phyloP scores from a whole-genome alignment of 2,113 vertebrate species.

The Chamaetylas fuelleborni region DNA sequence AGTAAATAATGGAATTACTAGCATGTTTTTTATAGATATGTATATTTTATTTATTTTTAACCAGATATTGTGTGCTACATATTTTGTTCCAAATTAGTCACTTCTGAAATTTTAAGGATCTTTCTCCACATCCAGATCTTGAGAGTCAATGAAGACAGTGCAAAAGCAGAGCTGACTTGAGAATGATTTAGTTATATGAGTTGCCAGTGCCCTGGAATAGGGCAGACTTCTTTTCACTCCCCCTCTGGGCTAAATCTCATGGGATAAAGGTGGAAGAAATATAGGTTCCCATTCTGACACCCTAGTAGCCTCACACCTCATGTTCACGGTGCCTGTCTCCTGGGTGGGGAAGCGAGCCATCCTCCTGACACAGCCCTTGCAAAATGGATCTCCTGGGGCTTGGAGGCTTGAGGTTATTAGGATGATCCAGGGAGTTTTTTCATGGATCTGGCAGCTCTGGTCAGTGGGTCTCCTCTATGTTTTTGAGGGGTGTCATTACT shows the following conservation, averaged over 20 bases:
- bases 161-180: neutral
- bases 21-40: neutral
- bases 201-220: neutral
- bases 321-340: neutral
- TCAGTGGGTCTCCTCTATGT: neutral
- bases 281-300: neutral
- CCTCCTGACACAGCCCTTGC: neutral
- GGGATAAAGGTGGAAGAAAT: neutral
- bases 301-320: neutral
- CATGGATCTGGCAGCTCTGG: neutral
- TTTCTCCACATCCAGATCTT: neutral
- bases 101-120: neutral
- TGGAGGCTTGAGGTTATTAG: neutral
- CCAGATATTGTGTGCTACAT: neutral
- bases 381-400: neutral
- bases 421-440: neutral
- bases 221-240: neutral
- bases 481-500: neutral
- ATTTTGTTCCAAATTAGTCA: neutral
- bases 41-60: neutral
- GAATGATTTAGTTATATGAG: neutral
- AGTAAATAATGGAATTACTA: neutral
- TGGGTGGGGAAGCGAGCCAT: accelerated
- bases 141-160: neutral
- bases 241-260: neutral